phyloP scores from a whole-genome alignment of 2,113 vertebrate species.

The Dromaius novaehollandiae region DNA sequence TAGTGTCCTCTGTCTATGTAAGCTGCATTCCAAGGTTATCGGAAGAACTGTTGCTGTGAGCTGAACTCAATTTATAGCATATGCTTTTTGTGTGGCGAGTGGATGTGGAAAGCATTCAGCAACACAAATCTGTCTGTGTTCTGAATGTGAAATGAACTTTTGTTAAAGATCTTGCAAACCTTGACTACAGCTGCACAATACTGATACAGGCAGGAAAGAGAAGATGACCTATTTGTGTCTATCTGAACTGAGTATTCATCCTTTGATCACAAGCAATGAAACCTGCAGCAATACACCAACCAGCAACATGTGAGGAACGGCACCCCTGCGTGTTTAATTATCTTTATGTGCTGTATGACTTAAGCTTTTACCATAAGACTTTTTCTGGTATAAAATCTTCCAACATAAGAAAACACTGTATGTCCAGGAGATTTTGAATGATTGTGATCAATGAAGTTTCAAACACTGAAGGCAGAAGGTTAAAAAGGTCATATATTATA shows the following conservation, averaged over 20 bases:
- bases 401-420: background rate
- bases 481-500: conserved; percentile 22
- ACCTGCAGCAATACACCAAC: background rate
- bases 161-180: conserved; percentile 51
- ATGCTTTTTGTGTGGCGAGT: conserved; percentile 38
- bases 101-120: conserved; percentile 45
- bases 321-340: background rate
- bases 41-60: conserved; percentile 29
- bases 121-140: conserved; percentile 57
- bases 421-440: conserved; percentile 10
- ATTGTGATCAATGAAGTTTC: background rate
- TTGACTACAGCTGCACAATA: conserved; percentile 36
- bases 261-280: conserved; percentile 22
- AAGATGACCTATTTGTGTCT: conserved; percentile 35
- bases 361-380: background rate
- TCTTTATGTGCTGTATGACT: background rate
- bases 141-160: conserved; percentile 62
- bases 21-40: conserved; percentile 51
- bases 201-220: conserved; percentile 11
- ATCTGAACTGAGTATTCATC: conserved; percentile 28
- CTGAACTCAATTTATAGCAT: conserved; percentile 57
- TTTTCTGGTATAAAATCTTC: background rate
- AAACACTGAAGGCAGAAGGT: background rate
- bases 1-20: conserved; percentile 26
- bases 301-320: background rate